These are phyloP conservation scores for Stylophora pistillata DNA, from an alignment of 64 coral and sea anemone species.

Conservation along the genomic window DNA sequence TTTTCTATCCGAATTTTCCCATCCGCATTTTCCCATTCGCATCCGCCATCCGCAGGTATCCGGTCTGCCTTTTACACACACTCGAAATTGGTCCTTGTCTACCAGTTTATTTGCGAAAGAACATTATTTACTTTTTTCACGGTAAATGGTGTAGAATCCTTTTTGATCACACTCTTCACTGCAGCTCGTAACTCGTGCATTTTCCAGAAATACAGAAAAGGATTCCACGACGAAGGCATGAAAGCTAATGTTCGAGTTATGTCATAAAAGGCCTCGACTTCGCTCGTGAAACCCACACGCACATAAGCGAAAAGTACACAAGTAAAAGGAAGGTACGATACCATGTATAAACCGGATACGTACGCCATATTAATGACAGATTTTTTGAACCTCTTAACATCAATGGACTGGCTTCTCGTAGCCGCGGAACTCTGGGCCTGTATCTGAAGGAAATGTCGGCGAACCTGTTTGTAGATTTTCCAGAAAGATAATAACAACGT, in stretches of 20 bases:
- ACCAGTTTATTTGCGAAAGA: no score
- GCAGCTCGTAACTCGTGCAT: constrained; percentile 28
- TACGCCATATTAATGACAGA: constrained; percentile 54
- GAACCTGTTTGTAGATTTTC: constrained; percentile 39
- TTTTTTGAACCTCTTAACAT: constrained; percentile 8
- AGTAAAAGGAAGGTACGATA: constrained; percentile 46
- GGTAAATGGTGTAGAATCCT: neutral
- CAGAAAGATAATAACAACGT: constrained; percentile 17
- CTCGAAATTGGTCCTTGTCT: no score
- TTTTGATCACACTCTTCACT: constrained; percentile 6
- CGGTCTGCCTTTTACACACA: no score
- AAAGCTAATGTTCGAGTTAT: constrained; percentile 38
- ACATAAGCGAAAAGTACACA: constrained; percentile 35
- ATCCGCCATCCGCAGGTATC: no score
- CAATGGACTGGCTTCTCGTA: neutral
- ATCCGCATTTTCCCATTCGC: no score
- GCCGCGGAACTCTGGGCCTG: neutral
- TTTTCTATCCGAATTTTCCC: no score
- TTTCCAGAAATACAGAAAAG: constrained; percentile 60
- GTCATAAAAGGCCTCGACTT: constrained; percentile 38
- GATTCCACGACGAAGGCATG: constrained; percentile 26
- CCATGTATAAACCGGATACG: constrained; percentile 41
- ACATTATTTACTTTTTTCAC: neutral
- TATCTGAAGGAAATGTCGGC: constrained; percentile 18
- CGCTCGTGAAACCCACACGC: neutral